These are phyloP conservation scores for Philypnodon macrostomus DNA, from an alignment of 2,797 vertebrate genomes.

Conservation along the genomic window DNA sequence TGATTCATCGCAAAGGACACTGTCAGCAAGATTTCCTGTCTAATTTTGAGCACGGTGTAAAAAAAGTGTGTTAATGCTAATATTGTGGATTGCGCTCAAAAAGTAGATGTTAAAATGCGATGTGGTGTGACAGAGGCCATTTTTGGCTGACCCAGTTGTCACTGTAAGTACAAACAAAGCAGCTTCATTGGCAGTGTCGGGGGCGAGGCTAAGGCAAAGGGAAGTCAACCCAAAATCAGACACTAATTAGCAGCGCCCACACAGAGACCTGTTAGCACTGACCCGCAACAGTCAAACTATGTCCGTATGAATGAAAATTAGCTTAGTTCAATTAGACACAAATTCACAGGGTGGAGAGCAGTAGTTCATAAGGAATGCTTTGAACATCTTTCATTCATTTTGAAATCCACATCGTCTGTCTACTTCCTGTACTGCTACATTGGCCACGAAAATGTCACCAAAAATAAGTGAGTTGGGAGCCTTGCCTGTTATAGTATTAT, in stretches of 20 bases:
- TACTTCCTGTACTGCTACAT: no score
- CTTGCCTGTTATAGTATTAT: no score
- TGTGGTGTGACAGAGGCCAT: constrained; percentile 45
- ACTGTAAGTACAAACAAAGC: constrained; percentile 24
- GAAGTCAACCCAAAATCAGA: constrained; percentile 5
- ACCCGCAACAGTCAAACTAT: no score
- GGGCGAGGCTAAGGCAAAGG: constrained; percentile 2
- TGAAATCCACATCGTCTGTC: no score
- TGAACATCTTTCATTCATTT: no score
- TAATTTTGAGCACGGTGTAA: constrained; percentile 54
- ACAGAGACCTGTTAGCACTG: no score
- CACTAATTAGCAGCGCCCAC: constrained; percentile 26
- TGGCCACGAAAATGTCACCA: no score
- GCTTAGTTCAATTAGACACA: no score
- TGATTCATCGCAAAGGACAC: constrained; percentile 57
- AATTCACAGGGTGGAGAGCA: no score
- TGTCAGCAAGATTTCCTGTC: constrained; percentile 56
- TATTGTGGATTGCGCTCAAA: constrained; percentile 16
- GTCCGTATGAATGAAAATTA: no score
- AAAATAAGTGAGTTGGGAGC: no score
- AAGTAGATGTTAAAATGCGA: constrained; percentile 19
- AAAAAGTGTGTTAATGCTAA: constrained; percentile 39
- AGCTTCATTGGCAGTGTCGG: constrained; percentile 26
- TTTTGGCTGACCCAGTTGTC: constrained; percentile 44
- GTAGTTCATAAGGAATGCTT: no score